These are phyloP conservation scores for Antigone vipio DNA, from an alignment of 2,113 vertebrate genomes.

Conservation along the genomic window DNA sequence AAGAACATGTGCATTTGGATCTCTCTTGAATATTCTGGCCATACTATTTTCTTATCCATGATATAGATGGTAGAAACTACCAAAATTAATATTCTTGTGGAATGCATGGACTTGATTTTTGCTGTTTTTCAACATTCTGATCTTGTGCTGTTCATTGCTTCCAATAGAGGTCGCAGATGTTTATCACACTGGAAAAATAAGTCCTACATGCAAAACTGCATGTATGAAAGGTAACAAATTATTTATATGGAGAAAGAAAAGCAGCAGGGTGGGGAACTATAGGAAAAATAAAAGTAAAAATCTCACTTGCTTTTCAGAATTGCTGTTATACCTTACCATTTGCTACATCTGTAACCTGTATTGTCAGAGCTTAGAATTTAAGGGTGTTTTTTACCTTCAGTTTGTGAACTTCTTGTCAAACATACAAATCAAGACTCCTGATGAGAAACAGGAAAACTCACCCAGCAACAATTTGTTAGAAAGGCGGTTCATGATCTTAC, in stretches of 20 bases:
- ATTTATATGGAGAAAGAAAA: background rate
- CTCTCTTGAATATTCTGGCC: background rate
- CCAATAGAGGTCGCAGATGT: background rate
- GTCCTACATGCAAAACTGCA: background rate
- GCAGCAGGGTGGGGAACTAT: fast-evolving
- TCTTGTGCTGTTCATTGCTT: background rate
- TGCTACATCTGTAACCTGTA: background rate
- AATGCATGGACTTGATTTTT: background rate
- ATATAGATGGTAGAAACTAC: background rate
- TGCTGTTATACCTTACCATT: background rate
- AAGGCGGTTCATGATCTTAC: background rate
- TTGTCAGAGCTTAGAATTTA: background rate
- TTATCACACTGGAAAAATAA: background rate
- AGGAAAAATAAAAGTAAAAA: background rate
- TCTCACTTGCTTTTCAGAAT: background rate
- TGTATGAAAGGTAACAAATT: background rate
- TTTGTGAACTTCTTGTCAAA: background rate
- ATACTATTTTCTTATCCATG: background rate
- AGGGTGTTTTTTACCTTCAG: background rate
- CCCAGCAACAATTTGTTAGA: background rate
- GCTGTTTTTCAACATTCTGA: background rate
- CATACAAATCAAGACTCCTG: background rate
- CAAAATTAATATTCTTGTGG: background rate
- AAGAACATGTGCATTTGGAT: background rate
- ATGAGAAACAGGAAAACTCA: background rate